phyloP scores from a whole-genome alignment of 2,888 invertebrate genomes.

The Caenorhabditis sp. region DNA sequence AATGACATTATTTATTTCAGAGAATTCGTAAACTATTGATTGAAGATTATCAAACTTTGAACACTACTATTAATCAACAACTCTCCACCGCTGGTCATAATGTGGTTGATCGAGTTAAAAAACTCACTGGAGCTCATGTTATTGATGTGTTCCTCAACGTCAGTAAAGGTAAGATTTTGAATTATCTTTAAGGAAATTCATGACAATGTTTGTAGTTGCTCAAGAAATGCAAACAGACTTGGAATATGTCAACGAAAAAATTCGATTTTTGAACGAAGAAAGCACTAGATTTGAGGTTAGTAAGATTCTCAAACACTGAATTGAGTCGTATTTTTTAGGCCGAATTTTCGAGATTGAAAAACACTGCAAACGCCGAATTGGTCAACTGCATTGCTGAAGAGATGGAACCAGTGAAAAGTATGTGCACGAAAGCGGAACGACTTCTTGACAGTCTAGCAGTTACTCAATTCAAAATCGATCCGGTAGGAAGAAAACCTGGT shows the following conservation, averaged over 20 bases:
- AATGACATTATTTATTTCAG: conserved; percentile 49
- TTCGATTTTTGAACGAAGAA: conserved; percentile 46
- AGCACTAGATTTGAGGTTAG: conserved; percentile 41
- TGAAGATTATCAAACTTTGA: conserved; percentile 63
- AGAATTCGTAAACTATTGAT: conserved; percentile 62
- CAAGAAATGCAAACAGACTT: conserved; percentile 38
- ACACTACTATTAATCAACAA: conserved; percentile 50
- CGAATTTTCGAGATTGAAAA: conserved; percentile 54
- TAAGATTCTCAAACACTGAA: background rate
- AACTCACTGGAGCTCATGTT: conserved; percentile 60
- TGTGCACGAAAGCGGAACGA: conserved; percentile 56
- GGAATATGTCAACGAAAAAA: conserved; percentile 30
- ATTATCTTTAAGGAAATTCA: background rate
- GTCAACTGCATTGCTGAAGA: conserved; percentile 49
- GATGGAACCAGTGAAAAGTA: conserved; percentile 54
- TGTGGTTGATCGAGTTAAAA: conserved; percentile 61
- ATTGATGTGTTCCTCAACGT: conserved; percentile 59
- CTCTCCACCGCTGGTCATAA: conserved; percentile 53
- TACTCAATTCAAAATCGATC: conserved; percentile 46
- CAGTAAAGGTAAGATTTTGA: conserved; percentile 34
- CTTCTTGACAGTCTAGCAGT: conserved; percentile 52
- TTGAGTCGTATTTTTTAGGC: conserved; percentile 27
- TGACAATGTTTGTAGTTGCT: conserved; percentile 42
- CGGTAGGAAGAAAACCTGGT: conserved; percentile 34
- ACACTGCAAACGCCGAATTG: conserved; percentile 55